Conservation (phyloP, 2,797 vertebrate species). For the Poecilia gillii region DNA sequence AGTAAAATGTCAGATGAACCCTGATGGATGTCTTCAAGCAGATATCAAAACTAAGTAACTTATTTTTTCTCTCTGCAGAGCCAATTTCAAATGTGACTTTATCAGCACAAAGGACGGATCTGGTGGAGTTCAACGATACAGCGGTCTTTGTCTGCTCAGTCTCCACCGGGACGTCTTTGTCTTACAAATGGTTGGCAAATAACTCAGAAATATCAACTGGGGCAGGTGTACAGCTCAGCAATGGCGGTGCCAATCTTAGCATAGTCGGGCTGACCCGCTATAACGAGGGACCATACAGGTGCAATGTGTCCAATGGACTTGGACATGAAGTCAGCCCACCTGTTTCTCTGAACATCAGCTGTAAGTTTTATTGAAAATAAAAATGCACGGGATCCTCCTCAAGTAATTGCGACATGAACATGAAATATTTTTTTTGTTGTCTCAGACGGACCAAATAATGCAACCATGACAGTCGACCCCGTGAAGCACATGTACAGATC, state of each 20-base stretch:
- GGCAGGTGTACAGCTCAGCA: constrained; percentile 38
- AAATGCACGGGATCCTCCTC: neutral
- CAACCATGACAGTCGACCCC: constrained; percentile 44
- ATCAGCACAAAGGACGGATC: constrained; percentile 37
- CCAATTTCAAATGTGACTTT: constrained; percentile 65
- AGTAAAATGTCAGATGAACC: neutral
- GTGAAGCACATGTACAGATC: constrained; percentile 36
- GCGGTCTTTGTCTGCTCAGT: constrained; percentile 71
- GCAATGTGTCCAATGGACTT: constrained; percentile 72
- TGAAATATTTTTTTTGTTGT: constrained; percentile 1
- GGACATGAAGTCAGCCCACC: constrained; percentile 46
- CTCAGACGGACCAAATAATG: constrained; percentile 76
- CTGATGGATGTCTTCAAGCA: neutral
- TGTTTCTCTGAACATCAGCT: constrained; percentile 70
- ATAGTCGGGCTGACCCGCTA: constrained; percentile 63
- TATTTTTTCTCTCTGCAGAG: constrained; percentile 50
- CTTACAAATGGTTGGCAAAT: constrained; percentile 66
- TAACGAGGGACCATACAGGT: constrained; percentile 66
- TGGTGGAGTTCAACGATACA: constrained; percentile 77
- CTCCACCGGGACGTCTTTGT: constrained; percentile 52
- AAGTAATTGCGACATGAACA: neutral
- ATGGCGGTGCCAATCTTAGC: constrained; percentile 48
- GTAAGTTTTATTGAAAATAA: constrained; percentile 64
- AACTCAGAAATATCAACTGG: constrained; percentile 33
- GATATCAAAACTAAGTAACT: neutral